Percentiles rank a stretch among this genome's conserved stretches.
phyloP scores from a whole-genome alignment of 2,888 invertebrate species.

The Papilio demoleus region DNA sequence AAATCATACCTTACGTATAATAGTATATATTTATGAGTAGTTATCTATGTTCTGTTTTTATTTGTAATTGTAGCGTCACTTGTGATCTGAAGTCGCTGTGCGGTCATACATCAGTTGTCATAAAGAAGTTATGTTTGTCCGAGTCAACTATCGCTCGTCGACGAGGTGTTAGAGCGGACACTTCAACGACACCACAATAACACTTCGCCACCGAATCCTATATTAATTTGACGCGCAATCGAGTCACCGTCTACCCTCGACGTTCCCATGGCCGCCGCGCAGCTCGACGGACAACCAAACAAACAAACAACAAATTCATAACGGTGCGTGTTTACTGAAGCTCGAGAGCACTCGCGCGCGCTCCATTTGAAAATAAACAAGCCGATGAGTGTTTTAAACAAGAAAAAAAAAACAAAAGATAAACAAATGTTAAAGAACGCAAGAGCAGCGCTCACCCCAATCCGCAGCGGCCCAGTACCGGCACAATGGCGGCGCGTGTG shows the following conservation, averaged over 20 bases:
- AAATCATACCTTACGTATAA: too few species aligned
- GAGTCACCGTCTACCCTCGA: slow-evolving; percentile 59
- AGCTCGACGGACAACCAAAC: slow-evolving; percentile 51
- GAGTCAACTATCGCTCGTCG: slow-evolving; percentile 1
- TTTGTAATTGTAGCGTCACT: not conserved
- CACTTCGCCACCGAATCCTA: slow-evolving; percentile 17
- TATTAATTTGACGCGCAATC: slow-evolving; percentile 27
- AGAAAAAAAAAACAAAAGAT: slow-evolving; percentile 51
- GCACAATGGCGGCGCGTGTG: slow-evolving; percentile 44
- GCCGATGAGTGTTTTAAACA: slow-evolving; percentile 66
- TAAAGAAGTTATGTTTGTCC: not conserved
- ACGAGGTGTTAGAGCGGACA: slow-evolving; percentile 4
- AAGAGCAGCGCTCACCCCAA: slow-evolving; percentile 44
- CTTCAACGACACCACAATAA: slow-evolving; percentile 29
- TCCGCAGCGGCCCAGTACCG: not conserved
- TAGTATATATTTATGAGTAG: too few species aligned
- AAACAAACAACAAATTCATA: slow-evolving; percentile 59
- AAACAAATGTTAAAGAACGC: slow-evolving; percentile 56
- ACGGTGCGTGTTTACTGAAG: slow-evolving; percentile 59
- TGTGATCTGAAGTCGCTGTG: not conserved
- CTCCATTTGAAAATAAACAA: slow-evolving; percentile 76
- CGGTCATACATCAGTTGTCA: not conserved
- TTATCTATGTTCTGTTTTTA: not conserved
- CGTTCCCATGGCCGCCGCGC: slow-evolving; percentile 56
- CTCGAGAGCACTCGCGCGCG: slow-evolving; percentile 70